phyloP scores from a whole-genome alignment of 2,113 vertebrate genomes.

The Puma concolor region DNA sequence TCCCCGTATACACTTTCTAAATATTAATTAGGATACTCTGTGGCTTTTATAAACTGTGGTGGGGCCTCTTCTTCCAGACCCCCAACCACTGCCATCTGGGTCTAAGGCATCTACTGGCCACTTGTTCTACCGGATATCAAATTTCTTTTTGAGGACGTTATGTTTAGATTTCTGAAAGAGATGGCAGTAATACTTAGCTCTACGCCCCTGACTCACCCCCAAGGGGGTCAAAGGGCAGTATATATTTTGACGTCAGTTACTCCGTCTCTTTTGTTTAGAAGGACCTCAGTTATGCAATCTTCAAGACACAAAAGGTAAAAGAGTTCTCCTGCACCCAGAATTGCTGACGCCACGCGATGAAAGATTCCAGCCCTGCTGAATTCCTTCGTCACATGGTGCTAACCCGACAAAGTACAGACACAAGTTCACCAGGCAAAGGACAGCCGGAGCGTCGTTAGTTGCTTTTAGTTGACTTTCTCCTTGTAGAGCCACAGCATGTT shows the following conservation, averaged over 20 bases:
- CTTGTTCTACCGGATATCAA: not conserved
- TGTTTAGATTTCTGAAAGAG: constrained; percentile 34
- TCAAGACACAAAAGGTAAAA: constrained; percentile 13
- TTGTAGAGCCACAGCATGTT: not conserved
- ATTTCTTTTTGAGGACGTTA: constrained; percentile 43
- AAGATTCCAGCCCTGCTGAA: not conserved
- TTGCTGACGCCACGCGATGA: not conserved
- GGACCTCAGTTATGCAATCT: not conserved
- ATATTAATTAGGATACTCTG: constrained; percentile 23
- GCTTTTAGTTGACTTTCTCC: not conserved
- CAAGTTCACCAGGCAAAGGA: not conserved
- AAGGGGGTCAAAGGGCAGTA: not conserved
- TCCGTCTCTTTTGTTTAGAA: constrained; percentile 22
- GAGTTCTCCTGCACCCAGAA: not conserved
- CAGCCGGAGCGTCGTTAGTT: not conserved
- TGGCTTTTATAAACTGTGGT: not conserved
- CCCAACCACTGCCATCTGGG: not conserved
- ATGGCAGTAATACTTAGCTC: not conserved
- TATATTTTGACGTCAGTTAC: constrained; percentile 34
- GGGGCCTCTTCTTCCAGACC: not conserved
- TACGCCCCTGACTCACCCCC: not conserved
- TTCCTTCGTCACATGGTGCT: not conserved
- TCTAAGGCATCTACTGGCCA: not conserved
- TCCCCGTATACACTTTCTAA: not conserved
- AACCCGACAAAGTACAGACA: not conserved